A percentile compares a stretch with the other conserved stretches of the same genome.
Conservation (phyloP, 1,140 invertebrate species). For the Zaprionus camerounensis region DNA sequence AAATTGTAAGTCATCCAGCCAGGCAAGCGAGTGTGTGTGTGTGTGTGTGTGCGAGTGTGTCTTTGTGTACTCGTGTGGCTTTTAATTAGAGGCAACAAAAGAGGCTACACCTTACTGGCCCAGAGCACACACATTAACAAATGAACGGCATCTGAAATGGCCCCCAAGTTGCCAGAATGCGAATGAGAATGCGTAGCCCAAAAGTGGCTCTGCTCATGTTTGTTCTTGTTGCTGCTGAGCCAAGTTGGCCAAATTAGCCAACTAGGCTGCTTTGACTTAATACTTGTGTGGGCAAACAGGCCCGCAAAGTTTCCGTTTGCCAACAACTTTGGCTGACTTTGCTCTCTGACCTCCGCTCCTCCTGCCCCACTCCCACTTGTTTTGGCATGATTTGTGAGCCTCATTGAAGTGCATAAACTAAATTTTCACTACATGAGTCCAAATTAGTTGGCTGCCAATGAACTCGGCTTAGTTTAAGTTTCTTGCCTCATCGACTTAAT, state of each 20-base stretch:
- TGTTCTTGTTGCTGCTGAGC: conserved; percentile 8
- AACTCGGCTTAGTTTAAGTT: neutral
- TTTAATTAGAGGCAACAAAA: conserved; percentile 77
- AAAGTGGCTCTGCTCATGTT: neutral
- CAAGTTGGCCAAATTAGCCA: conserved; percentile 63
- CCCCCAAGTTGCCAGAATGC: conserved; percentile 33
- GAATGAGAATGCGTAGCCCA: conserved; percentile 9
- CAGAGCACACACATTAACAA: conserved; percentile 74
- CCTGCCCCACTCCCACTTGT: neutral
- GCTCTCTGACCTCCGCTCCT: conserved; percentile 33
- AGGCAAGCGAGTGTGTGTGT: conserved; percentile 26
- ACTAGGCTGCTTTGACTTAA: conserved; percentile 33
- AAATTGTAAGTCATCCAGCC: conserved; percentile 56
- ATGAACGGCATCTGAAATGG: conserved; percentile 69
- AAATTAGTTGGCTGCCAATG: conserved; percentile 1
- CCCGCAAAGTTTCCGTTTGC: conserved; percentile 47
- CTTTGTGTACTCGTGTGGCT: conserved; percentile 49
- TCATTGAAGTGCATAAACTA: conserved; percentile 15
- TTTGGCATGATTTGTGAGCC: conserved; percentile 19
- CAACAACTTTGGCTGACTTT: conserved; percentile 24
- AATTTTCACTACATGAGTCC: conserved; percentile 9
- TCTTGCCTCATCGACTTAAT: no score
- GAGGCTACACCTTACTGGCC: conserved; percentile 41
- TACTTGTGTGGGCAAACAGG: conserved; percentile 52
- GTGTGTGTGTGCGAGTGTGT: conserved; percentile 41